Evolutionary conservation across 2,888 invertebrate species (phyloP), one percentile per base, ranked within the genome.

Genomic region (Drosophila fulvimacula): DNA sequence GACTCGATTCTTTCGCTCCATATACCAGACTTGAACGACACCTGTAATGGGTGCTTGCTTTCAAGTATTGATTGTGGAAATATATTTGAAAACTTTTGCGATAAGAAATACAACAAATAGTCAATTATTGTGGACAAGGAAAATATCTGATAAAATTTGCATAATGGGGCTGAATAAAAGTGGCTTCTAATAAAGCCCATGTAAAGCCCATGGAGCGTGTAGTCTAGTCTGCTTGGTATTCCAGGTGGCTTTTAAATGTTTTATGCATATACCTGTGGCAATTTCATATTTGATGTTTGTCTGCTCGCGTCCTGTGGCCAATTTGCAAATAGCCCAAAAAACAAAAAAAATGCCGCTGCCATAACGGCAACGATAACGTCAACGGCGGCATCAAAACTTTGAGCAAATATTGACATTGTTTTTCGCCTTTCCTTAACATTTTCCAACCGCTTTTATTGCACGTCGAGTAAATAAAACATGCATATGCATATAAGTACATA

Each of bases 371-470:
- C 30, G 68, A 44, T 58, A 49, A 70, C 41, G 17, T 42, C 41
- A 61, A 46, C 34, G 69, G 49, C 59, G 44, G 52, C 53, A 67
- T 42, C 27, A 65, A 68, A 68, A 73, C 69, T 82, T 82, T 80
- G 30, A 32, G 64, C 62, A 88, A 86, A 86, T 81, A 88, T 89
- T 89, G 79, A 86, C 72, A 52, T 59, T 39, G 53, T 59, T 72
- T 64, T 53, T 59, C 55, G 41, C 56, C 76, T 62, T 67, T 67
- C 49, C 56, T 38, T 36, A 17, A 30, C 48, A 46, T 30, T 66
- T 59, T 27, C 49, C 15, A 41, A 39, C 49, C 42, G 48, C 6
- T 39, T 41, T 65, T 67, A 52, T 42, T 36, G 58, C 62, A 32
- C 42, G 36, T 36, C 30, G 17, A 39, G 77, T 66, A 88, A 86